Evolutionary conservation across 2,797 vertebrate species (phyloP).

Genomic region (Fratercula arctica): DNA sequence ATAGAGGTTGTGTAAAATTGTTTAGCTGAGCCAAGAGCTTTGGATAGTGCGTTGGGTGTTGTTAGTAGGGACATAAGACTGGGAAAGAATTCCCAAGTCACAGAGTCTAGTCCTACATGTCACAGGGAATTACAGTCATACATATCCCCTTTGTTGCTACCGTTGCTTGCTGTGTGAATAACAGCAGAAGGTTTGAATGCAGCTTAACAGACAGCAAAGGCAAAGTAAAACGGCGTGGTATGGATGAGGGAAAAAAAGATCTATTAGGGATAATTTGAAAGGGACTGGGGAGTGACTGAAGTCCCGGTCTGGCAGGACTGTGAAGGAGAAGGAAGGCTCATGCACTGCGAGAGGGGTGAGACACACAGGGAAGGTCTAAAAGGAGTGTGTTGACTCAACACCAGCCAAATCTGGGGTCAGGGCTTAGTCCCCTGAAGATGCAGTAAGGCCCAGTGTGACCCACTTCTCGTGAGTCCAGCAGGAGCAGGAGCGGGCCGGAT

Average conservation of each 20-base stretch:
- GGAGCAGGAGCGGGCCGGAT: not conserved
- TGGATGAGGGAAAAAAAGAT: not conserved
- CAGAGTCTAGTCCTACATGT: not conserved
- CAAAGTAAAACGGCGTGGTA: not conserved
- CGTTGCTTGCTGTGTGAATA: not conserved
- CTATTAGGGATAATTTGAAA: not conserved
- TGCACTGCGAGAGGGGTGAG: not conserved
- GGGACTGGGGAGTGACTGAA: not conserved
- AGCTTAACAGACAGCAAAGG: not conserved
- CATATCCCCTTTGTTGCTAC: not conserved
- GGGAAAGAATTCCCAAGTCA: not conserved
- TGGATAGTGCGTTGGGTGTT: not conserved
- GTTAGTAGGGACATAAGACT: not conserved
- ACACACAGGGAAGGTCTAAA: not conserved
- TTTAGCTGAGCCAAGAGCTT: not conserved
- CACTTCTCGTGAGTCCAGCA: not conserved
- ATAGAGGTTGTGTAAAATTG: fast-evolving
- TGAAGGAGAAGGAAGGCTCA: not conserved
- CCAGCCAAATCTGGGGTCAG: not conserved
- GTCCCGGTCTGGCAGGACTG: not conserved
- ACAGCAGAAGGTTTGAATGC: not conserved
- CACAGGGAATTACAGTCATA: not conserved
- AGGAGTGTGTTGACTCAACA: not conserved
- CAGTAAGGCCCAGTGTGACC: not conserved
- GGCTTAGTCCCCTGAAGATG: not conserved